Evolutionary conservation across 1,140 invertebrate genomes (phyloP).

Genomic region (Pogonomyrmex barbatus): DNA sequence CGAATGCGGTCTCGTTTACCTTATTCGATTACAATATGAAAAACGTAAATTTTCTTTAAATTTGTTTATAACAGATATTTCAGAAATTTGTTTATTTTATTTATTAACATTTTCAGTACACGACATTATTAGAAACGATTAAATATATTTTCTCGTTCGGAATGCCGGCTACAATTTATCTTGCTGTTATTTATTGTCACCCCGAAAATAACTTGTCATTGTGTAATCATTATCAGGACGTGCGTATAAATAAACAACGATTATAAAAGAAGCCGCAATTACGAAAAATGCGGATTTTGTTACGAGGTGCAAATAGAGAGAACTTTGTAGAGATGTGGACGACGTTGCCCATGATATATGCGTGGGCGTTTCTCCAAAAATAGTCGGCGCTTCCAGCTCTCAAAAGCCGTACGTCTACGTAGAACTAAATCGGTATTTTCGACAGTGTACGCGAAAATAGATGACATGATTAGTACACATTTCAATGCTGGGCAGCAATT

Average conservation of each 20-base stretch:
- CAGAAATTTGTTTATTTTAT: too few species aligned
- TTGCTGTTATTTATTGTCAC: background rate
- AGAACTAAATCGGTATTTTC: slow-evolving; percentile 77
- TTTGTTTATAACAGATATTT: background rate
- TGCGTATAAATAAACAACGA: background rate
- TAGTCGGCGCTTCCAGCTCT: slow-evolving; percentile 76
- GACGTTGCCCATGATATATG: slow-evolving; percentile 20
- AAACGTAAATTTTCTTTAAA: slow-evolving; percentile 23
- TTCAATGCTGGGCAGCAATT: slow-evolving; percentile 48
- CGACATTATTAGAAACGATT: background rate
- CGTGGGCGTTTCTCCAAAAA: slow-evolving; percentile 77
- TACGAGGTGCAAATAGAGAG: slow-evolving; percentile 27
- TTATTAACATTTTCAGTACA: background rate
- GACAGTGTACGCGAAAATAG: slow-evolving; percentile 76
- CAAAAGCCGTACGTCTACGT: slow-evolving; percentile 18
- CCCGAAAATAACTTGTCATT: background rate
- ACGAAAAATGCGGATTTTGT: slow-evolving; percentile 4
- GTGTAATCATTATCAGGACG: background rate
- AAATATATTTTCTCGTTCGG: slow-evolving; percentile 44
- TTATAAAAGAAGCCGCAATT: background rate
- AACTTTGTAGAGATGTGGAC: slow-evolving; percentile 46
- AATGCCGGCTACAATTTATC: slow-evolving; percentile 21
- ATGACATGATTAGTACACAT: slow-evolving; percentile 49
- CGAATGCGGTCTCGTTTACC: background rate
- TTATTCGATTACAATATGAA: background rate